phyloP scores from a whole-genome alignment of 2,113 vertebrate species.

The Vulpes lagopus region DNA sequence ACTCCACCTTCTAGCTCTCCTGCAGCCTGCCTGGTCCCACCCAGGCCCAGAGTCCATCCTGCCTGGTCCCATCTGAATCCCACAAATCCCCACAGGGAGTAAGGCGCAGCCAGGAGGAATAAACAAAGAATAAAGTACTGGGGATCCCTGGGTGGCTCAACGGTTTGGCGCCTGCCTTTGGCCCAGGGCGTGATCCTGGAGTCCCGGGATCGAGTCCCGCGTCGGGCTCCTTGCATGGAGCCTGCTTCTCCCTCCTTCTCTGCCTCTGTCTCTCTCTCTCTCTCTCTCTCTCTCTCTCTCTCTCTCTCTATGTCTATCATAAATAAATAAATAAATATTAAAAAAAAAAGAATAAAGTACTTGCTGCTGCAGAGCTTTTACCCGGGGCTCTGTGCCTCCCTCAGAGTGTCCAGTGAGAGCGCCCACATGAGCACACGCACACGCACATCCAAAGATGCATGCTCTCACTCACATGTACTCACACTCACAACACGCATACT shows the following conservation, averaged over 20 bases:
- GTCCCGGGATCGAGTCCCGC: too few relatives aligned
- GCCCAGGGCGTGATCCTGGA: too few relatives aligned
- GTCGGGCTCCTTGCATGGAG: too few relatives aligned
- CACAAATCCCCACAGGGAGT: background rate
- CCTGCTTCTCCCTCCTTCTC: too few relatives aligned
- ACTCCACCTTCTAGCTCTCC: background rate
- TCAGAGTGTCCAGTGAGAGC: background rate
- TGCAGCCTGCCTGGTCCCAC: background rate
- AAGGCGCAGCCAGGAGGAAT: background rate
- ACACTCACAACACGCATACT: background rate
- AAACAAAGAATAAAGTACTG: background rate
- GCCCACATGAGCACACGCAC: background rate
- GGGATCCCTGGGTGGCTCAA: too few relatives aligned
- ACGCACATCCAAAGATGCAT: background rate
- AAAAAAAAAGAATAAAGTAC: background rate
- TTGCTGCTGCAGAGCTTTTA: background rate
- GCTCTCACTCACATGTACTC: background rate
- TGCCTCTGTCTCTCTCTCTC: too few relatives aligned
- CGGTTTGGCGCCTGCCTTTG: too few relatives aligned
- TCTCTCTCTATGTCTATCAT: too few relatives aligned
- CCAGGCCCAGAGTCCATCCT: fast-evolving
- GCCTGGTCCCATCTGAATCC: background rate
- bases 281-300: too few relatives aligned
- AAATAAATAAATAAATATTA: too few relatives aligned
- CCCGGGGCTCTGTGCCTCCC: background rate